These are phyloP conservation scores for Papilio aristodemus DNA, from an alignment of 1,140 invertebrate species.

Conservation along the genomic window DNA sequence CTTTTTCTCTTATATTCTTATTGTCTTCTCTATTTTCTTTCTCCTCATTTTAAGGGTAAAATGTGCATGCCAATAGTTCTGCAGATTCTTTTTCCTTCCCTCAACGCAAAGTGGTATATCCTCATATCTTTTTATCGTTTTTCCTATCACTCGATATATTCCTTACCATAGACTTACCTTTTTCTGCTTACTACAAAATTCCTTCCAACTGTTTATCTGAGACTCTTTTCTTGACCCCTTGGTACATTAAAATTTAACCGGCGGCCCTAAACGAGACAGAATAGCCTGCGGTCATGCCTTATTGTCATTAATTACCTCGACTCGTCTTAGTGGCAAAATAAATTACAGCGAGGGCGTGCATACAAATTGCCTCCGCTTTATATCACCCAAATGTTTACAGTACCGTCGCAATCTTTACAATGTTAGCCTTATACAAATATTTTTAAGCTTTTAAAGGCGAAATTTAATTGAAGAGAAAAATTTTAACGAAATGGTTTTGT, in stretches of 20 bases:
- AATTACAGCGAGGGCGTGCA: neutral
- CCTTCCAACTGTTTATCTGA: too few relatives aligned
- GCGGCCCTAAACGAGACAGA: neutral
- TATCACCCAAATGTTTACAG: neutral
- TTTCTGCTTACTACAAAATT: too few relatives aligned
- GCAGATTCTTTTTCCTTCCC: too few relatives aligned
- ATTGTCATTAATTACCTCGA: neutral
- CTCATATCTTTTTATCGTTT: too few relatives aligned
- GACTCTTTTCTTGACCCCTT: neutral
- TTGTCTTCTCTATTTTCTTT: too few relatives aligned
- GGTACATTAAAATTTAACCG: neutral
- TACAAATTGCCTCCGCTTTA: neutral
- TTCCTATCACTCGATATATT: too few relatives aligned
- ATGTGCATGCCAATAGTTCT: too few relatives aligned
- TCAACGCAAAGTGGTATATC: too few relatives aligned
- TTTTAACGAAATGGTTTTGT: neutral
- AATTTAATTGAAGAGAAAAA: too few relatives aligned
- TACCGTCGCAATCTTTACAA: neutral
- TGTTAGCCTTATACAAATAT: neutral
- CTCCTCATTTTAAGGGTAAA: too few relatives aligned
- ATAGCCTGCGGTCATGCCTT: slow-evolving; percentile 8
- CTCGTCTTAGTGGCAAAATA: slow-evolving; percentile 11
- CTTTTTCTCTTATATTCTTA: too few relatives aligned
- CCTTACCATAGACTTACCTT: neutral
- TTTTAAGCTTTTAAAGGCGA: neutral